phyloP scores from a whole-genome alignment of 2,888 invertebrate species.

The Cheiracanthium punctorium region DNA sequence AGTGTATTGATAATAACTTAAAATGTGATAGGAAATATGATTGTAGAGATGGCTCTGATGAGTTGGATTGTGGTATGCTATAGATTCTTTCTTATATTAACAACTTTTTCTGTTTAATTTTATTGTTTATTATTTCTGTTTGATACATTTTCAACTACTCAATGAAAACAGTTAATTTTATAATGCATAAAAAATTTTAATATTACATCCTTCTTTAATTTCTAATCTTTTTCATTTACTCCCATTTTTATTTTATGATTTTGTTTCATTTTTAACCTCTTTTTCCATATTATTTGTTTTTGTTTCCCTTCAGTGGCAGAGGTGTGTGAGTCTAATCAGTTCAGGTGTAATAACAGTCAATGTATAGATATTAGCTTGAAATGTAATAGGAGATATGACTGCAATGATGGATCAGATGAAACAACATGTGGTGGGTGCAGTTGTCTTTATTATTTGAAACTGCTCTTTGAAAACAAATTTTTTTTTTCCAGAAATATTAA shows the following conservation, averaged over 20 bases:
- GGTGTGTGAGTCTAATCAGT: conserved; percentile 55
- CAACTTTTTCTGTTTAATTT: background rate
- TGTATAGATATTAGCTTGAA: conserved; percentile 68
- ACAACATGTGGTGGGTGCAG: conserved; percentile 58
- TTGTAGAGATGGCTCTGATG: conserved; percentile 72
- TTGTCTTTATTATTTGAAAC: background rate
- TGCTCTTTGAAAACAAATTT: too few relatives aligned
- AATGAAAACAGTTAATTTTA: background rate
- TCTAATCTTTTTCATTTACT: too few relatives aligned
- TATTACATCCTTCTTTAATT: too few relatives aligned
- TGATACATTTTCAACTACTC: background rate
- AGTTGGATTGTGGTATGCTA: conserved; percentile 68
- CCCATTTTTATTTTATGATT: conserved; percentile 18
- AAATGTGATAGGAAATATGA: conserved; percentile 71
- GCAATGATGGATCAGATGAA: conserved; percentile 72
- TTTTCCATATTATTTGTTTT: background rate
- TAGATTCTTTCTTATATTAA: conserved; percentile 2
- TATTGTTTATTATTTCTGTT: background rate
- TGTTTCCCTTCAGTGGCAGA: background rate
- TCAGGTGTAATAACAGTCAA: conserved; percentile 71
- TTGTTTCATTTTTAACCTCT: conserved; percentile 15
- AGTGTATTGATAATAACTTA: conserved; percentile 66
- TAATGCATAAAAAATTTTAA: too few relatives aligned
- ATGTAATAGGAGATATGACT: conserved; percentile 71
- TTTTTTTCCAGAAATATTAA: too few relatives aligned